phyloP scores from a whole-genome alignment of 2,113 vertebrate species.

The Macquaria australasica region DNA sequence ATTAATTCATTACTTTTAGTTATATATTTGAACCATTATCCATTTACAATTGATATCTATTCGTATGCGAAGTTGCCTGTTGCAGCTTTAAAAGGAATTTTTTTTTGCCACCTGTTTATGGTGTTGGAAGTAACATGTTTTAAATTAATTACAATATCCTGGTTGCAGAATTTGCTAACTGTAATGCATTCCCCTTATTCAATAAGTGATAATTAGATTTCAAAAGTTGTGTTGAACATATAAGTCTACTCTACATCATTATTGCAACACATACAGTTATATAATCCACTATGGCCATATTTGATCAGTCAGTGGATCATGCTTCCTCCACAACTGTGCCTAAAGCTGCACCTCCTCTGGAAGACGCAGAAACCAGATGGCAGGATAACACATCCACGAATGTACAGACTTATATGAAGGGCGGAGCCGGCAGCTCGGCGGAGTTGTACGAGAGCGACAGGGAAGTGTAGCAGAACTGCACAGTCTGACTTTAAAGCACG shows the following conservation, averaged over 20 bases:
- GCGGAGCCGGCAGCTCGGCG: neutral
- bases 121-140: conserved; percentile 27
- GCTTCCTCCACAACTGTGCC: conserved; percentile 16
- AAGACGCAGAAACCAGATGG: conserved; percentile 28
- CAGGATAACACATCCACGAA: conserved; percentile 12
- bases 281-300: neutral
- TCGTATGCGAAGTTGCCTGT: neutral
- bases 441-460: neutral
- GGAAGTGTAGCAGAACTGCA: conserved; percentile 20
- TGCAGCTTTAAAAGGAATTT: neutral
- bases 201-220: conserved; percentile 42
- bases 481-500: conserved; percentile 46
- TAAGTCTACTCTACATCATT: neutral
- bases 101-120: neutral
- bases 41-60: neutral
- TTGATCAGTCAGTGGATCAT: conserved; percentile 25
- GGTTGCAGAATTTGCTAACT: conserved; percentile 9
- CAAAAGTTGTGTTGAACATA: conserved; percentile 1
- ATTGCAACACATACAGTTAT: neutral
- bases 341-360: conserved; percentile 8
- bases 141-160: conserved; percentile 20
- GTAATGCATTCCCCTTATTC: conserved; percentile 28
- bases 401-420: conserved; percentile 24
- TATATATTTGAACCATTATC: neutral
- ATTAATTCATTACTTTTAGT: neutral